Percentiles rank a stretch among this genome's conserved stretches.
These are phyloP conservation scores for Tympanoctomys barrerae DNA, from an alignment of 2,797 vertebrate species.

Conservation along the genomic window DNA sequence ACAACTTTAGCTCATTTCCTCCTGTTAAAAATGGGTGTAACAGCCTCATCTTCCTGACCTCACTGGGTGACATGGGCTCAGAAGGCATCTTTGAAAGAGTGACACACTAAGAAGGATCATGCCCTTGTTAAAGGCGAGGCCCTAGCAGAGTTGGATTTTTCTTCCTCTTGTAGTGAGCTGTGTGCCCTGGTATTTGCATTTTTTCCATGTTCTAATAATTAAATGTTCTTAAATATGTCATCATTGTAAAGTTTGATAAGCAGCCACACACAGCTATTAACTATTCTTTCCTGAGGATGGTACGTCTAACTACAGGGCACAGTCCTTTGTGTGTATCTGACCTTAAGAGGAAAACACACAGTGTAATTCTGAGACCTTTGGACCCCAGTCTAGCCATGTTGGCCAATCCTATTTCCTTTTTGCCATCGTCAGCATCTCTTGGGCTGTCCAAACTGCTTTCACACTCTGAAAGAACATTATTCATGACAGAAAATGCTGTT, in stretches of 20 bases:
- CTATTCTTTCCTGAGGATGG: neutral
- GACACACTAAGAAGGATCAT: neutral
- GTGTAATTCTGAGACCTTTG: neutral
- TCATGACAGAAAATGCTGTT: neutral
- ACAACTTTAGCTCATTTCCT: neutral
- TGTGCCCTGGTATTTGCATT: neutral
- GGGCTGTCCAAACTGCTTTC: neutral
- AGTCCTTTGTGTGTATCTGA: neutral
- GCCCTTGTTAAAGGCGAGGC: neutral
- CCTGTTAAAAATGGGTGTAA: neutral
- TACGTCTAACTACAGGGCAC: neutral
- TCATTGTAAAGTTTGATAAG: neutral
- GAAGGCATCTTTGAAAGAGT: neutral
- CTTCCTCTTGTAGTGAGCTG: neutral
- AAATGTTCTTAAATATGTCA: neutral
- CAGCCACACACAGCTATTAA: neutral
- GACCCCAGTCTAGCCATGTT: neutral
- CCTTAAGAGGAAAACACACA: neutral
- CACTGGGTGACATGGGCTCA: neutral
- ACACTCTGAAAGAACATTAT: neutral
- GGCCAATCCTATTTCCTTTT: neutral
- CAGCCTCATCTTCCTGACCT: neutral
- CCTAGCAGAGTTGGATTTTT: neutral
- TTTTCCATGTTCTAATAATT: constrained; percentile 23
- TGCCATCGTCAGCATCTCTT: neutral